Evolutionary conservation across 2,888 invertebrate species (phyloP), one percentile per base, ranked within the genome.

Genomic region (Diabrotica balteata): DNA sequence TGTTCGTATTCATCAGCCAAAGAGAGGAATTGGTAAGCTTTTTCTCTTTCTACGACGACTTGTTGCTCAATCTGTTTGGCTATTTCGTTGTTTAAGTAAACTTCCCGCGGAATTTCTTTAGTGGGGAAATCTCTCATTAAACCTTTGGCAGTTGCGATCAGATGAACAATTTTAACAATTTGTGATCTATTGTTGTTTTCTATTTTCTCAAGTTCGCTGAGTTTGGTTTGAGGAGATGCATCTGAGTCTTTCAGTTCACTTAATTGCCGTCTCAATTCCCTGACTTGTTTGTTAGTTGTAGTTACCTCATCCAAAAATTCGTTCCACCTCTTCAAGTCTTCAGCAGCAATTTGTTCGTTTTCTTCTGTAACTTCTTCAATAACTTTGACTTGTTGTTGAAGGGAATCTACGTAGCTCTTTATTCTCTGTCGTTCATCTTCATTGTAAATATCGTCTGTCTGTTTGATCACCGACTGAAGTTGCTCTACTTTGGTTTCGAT

Each of bases 1-100:
- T 95, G 93, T 79, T 93, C 93, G 80, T 96, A 96, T 80, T 96
- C 95, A 77, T 94, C 94, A 2, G 92, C 91, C 61, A 95, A 83
- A 0, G 92, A 89, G 43, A 92, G 86, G 22, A 93, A 81, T 80
- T 94, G 93, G 7, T 94, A 82, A 0, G 94, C 86, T 60, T 92
- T 90, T 70, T 94, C 93, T 69, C 93, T 87, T 84, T 95, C 93
- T 7, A 87, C 86, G 45, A 87, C 86, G 8, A 95, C 89, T 22
- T 87, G 86, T 73, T 91, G 89, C 73, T 93, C 93, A 7, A 93
- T 86, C 74, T 90, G 88, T 79, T 89, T 90, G 1, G 89, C 89
- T 17, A 87, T 86, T 73, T 93, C 93, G 68, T 91, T 89, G 52
- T 90, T 88, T 9, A 82, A 80, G 78, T 90, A 91, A 0, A 92